Evolutionary conservation across 2,888 invertebrate genomes (phyloP).

Genomic region (Scaptomyza flava): DNA sequence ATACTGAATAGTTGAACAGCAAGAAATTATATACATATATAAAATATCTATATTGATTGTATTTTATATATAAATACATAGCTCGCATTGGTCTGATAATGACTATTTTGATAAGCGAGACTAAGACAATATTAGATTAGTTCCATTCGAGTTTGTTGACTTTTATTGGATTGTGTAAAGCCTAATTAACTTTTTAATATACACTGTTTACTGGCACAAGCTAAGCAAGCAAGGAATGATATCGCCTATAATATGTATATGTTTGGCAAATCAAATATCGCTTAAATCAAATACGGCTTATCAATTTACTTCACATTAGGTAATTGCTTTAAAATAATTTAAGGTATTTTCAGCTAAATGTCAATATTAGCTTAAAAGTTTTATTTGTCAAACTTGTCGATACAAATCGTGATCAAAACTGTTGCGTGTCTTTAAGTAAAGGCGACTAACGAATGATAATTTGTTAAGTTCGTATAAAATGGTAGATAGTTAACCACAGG

Average conservation of each 20-base stretch:
- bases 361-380: constrained; percentile 13
- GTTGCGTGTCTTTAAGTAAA: constrained; percentile 47
- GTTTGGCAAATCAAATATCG: not conserved
- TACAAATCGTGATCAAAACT: constrained; percentile 17
- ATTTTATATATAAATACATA: not conserved
- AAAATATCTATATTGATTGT: constrained; percentile 1
- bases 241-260: not conserved
- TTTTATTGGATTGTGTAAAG: not conserved
- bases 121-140: constrained; percentile 23
- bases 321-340: constrained; percentile 3
- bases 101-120: constrained; percentile 28
- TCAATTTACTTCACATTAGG: not conserved
- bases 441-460: constrained; percentile 37
- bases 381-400: not conserved
- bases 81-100: constrained; percentile 13
- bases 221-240: too few relatives aligned
- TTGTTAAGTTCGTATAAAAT: constrained; percentile 30
- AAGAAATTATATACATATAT: too few relatives aligned
- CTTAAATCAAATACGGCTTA: not conserved
- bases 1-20: not conserved
- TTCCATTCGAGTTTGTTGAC: constrained; percentile 4
- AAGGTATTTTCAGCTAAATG: not conserved
- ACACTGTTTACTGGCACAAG: not conserved
- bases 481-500: constrained; percentile 2
- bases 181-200: not conserved